Evolutionary conservation across 1,140 invertebrate genomes (phyloP).

Genomic region (Manduca sexta): DNA sequence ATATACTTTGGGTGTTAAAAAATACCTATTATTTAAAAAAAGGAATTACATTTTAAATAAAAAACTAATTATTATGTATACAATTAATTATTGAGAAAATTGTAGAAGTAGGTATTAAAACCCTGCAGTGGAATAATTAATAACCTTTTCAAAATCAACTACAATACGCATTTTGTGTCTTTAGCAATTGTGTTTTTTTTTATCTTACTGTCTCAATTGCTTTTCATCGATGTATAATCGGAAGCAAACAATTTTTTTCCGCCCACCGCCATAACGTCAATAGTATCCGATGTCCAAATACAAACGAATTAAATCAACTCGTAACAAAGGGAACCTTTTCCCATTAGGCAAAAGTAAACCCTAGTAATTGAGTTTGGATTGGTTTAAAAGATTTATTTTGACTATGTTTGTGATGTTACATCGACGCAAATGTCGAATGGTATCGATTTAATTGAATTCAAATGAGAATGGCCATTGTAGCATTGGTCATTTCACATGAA

Average conservation of each 20-base stretch:
- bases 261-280: slow-evolving; percentile 21
- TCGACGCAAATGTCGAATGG: slow-evolving; percentile 31
- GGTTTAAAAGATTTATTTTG: slow-evolving; percentile 58
- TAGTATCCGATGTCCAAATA: slow-evolving; percentile 39
- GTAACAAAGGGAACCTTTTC: slow-evolving; percentile 52
- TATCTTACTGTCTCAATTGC: background rate
- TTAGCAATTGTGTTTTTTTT: background rate
- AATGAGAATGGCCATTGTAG: slow-evolving; percentile 11
- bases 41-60: too few relatives aligned
- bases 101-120: too few relatives aligned
- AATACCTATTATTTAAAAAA: too few relatives aligned
- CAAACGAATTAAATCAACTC: slow-evolving; percentile 51
- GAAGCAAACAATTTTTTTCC: slow-evolving; percentile 4
- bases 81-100: too few relatives aligned
- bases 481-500: background rate
- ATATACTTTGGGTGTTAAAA: too few relatives aligned
- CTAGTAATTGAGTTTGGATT: slow-evolving; percentile 61
- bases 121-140: too few relatives aligned
- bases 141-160: too few relatives aligned
- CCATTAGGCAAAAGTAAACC: slow-evolving; percentile 57
- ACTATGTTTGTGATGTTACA: slow-evolving; percentile 24
- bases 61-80: too few relatives aligned
- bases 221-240: background rate
- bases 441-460: slow-evolving; percentile 33
- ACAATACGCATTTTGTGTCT: too few relatives aligned